phyloP scores from a whole-genome alignment of 2,797 vertebrate genomes.

The Paratrypauchen microcephalus region DNA sequence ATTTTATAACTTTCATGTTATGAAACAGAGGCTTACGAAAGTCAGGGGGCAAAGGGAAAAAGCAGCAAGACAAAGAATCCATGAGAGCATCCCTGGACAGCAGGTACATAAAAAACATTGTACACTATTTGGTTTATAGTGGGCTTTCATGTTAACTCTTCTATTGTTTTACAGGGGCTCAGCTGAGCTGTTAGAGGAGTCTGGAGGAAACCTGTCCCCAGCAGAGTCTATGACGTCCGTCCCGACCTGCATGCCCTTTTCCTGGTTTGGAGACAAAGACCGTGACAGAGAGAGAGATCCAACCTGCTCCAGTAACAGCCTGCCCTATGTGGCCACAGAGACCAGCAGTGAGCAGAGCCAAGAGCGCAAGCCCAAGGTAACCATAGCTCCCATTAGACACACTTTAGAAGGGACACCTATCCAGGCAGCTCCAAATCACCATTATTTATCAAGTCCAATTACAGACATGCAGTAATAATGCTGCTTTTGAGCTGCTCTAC shows the following conservation, averaged over 20 bases:
- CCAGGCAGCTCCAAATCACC: background rate
- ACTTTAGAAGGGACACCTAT: background rate
- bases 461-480: constrained; percentile 5
- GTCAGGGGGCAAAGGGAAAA: constrained; percentile 92
- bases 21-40: constrained; percentile 86
- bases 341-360: constrained; percentile 78
- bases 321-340: constrained; percentile 78
- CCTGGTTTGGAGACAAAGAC: constrained; percentile 92
- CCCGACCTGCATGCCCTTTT: constrained; percentile 95
- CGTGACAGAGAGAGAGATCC: constrained; percentile 86
- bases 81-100: constrained; percentile 86
- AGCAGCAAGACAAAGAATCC: constrained; percentile 87
- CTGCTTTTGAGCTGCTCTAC: constrained; percentile 9
- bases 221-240: constrained; percentile 89
- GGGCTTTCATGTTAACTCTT: background rate
- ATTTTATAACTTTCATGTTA: background rate
- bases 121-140: background rate
- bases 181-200: constrained; percentile 86
- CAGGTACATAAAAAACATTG: constrained; percentile 74
- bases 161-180: constrained; percentile 78
- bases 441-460: background rate
- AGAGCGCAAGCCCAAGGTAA: constrained; percentile 86
- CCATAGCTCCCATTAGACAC: background rate
- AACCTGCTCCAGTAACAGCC: constrained; percentile 82
- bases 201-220: constrained; percentile 85